Evolutionary conservation across 2,797 vertebrate species (phyloP).

Genomic region (Sciaenops ocellatus): DNA sequence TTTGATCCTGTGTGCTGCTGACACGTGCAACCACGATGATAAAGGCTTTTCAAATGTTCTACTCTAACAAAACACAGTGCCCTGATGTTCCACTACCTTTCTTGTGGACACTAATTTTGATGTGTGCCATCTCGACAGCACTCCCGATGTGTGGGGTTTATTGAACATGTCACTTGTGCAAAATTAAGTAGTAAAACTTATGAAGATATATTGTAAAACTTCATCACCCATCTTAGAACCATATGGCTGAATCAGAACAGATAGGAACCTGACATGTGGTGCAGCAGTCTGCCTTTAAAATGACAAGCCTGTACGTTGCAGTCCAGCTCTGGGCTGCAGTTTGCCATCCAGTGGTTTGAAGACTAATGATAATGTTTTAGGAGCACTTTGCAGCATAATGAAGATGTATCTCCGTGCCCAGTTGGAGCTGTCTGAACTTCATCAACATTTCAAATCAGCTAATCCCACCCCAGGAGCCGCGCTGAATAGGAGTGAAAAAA

Average conservation of each 20-base stretch:
- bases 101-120: neutral
- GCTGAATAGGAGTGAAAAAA: slow-evolving; percentile 47
- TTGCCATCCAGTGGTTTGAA: slow-evolving; percentile 56
- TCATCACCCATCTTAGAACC: slow-evolving; percentile 24
- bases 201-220: slow-evolving; percentile 35
- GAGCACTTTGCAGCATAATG: slow-evolving; percentile 70
- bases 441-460: slow-evolving; percentile 73
- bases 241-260: slow-evolving; percentile 43
- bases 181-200: slow-evolving; percentile 29
- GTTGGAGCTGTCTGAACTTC: slow-evolving; percentile 74
- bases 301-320: slow-evolving; percentile 34
- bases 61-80: too few relatives aligned
- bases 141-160: slow-evolving; percentile 1
- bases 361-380: slow-evolving; percentile 76
- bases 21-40: too few relatives aligned
- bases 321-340: slow-evolving; percentile 35
- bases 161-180: slow-evolving; percentile 2
- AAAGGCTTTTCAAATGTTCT: too few relatives aligned
- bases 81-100: neutral
- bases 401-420: slow-evolving; percentile 73
- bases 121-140: neutral
- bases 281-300: slow-evolving; percentile 50
- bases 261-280: slow-evolving; percentile 30
- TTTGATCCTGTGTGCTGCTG: too few relatives aligned
- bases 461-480: slow-evolving; percentile 53